A percentile compares a stretch with the other conserved stretches of the same genome.
phyloP scores from a whole-genome alignment of 2,797 vertebrate genomes.

The Parauchenoglanis punctatus region DNA sequence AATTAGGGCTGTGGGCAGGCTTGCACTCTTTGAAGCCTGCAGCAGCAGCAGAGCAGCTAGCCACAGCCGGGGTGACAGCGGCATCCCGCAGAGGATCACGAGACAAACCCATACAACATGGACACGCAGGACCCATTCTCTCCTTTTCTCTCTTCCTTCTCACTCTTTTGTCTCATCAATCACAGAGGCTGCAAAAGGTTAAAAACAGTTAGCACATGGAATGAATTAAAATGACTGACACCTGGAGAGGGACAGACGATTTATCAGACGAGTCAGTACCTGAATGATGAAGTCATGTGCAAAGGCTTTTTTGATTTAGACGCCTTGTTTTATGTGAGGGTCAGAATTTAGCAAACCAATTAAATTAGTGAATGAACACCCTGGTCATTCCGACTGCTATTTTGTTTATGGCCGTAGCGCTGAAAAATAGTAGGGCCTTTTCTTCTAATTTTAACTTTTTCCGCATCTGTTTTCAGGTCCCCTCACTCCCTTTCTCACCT shows the following conservation, averaged over 20 bases:
- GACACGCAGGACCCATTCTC: constrained; percentile 56
- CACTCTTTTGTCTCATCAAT: constrained; percentile 24
- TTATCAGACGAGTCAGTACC: background rate
- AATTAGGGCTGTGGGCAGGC: constrained; percentile 64
- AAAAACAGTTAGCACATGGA: constrained; percentile 9
- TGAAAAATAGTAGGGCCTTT: constrained; percentile 53
- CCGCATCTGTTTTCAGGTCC: constrained; percentile 57
- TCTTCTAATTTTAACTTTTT: constrained; percentile 57
- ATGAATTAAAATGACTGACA: constrained; percentile 36
- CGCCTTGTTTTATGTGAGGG: constrained; percentile 11
- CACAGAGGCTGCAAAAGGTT: background rate
- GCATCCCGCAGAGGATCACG: constrained; percentile 63
- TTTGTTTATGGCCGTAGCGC: constrained; percentile 50
- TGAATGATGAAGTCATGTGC: background rate
- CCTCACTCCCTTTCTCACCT: constrained; percentile 55
- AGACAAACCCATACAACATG: constrained; percentile 61
- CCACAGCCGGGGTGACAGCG: constrained; percentile 64
- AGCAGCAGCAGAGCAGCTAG: constrained; percentile 60
- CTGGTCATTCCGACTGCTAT: constrained; percentile 27
- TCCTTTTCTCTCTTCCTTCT: constrained; percentile 13
- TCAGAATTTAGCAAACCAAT: constrained; percentile 8
- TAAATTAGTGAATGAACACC: constrained; percentile 44
- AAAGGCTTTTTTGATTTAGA: background rate
- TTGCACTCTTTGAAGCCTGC: constrained; percentile 65
- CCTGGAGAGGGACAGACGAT: background rate